Evolutionary conservation across 1,140 invertebrate species (phyloP).

Genomic region (Steinernema khuongi): DNA sequence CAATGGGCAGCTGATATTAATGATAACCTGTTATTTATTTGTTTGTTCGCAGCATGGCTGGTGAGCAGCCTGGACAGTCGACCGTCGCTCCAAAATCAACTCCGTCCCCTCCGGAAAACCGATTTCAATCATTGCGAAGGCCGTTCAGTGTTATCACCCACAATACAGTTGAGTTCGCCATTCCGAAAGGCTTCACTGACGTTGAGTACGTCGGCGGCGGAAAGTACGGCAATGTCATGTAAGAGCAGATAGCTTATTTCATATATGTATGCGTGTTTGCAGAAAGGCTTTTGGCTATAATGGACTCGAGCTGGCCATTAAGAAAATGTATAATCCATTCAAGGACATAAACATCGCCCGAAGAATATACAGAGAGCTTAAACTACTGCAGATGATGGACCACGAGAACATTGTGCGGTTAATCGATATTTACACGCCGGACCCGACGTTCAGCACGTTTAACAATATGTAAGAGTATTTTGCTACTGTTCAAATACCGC

Average conservation of each 20-base stretch:
- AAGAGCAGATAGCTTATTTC: conserved; percentile 27
- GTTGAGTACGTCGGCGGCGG: conserved; percentile 53
- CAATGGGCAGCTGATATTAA: not conserved
- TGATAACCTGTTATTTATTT: not conserved
- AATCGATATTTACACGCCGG: conserved; percentile 54
- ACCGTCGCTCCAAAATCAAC: no score
- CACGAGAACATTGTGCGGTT: conserved; percentile 57
- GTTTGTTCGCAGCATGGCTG: not conserved
- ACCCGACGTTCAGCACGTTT: conserved; percentile 36
- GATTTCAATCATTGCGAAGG: conserved; percentile 9
- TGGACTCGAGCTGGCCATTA: conserved; percentile 43
- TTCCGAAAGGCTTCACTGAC: conserved; percentile 43
- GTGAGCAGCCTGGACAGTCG: not conserved
- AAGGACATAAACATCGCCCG: conserved; percentile 42
- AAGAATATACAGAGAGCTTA: conserved; percentile 53
- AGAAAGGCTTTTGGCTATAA: conserved; percentile 40
- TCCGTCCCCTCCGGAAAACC: not conserved
- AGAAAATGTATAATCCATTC: conserved; percentile 53
- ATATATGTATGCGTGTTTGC: conserved; percentile 28
- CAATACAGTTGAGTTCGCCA: conserved; percentile 46
- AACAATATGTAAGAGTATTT: conserved; percentile 51
- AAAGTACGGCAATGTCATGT: conserved; percentile 58
- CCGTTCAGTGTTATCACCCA: conserved; percentile 32
- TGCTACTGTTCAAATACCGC: not conserved
- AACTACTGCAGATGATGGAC: conserved; percentile 50